Conservation (phyloP, 2,113 vertebrate genomes). For the Ctenomys sociabilis region DNA sequence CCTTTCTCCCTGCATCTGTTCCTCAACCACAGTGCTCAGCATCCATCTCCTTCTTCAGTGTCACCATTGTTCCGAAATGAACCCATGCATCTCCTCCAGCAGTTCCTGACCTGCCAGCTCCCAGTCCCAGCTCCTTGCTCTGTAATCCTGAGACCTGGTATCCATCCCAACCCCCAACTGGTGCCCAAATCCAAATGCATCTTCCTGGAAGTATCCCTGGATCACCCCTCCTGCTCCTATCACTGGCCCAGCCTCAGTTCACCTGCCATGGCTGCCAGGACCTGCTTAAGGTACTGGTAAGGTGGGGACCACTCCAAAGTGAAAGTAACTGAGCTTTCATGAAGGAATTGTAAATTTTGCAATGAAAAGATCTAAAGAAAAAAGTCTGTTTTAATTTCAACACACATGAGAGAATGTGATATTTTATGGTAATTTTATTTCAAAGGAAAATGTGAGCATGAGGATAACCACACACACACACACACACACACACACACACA, state of each 20-base stretch:
- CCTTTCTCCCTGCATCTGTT: neutral
- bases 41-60: neutral
- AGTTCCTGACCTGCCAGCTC: too few relatives aligned
- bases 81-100: neutral
- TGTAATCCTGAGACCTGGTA: too few relatives aligned
- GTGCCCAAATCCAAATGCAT: neutral
- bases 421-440: conserved; percentile 14
- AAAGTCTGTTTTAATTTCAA: neutral
- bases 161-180: neutral
- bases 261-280: neutral
- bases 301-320: neutral
- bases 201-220: neutral
- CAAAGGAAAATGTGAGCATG: neutral
- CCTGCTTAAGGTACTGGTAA: neutral
- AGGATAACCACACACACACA: neutral
- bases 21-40: neutral
- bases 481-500: neutral
- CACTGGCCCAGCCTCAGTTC: neutral
- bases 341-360: neutral
- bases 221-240: neutral
- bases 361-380: neutral
- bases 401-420: neutral
- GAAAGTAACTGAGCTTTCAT: neutral
- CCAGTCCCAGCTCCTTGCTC: neutral
- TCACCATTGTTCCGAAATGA: neutral